Percentiles rank a stretch among this genome's conserved stretches.
phyloP scores from a whole-genome alignment of 2,888 invertebrate genomes.

The Drosophila ezoana region DNA sequence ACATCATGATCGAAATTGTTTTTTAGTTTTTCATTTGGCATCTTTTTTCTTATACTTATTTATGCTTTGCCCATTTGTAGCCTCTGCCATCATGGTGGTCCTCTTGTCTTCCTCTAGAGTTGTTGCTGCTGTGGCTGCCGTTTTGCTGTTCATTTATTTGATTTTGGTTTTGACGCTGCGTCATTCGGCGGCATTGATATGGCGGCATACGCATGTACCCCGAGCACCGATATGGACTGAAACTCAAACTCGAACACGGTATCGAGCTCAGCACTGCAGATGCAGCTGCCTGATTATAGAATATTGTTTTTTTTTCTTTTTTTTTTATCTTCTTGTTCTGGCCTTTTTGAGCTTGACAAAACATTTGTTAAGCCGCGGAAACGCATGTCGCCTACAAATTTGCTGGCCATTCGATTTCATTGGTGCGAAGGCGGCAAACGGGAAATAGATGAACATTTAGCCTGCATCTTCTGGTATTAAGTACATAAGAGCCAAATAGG shows the following conservation, averaged over 20 bases:
- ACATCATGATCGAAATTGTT: slow-evolving; percentile 80
- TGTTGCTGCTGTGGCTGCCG: slow-evolving; percentile 63
- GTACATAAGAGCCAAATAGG: no score
- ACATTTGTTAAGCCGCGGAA: slow-evolving; percentile 79
- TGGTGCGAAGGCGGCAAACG: slow-evolving; percentile 33
- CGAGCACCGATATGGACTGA: slow-evolving; percentile 52
- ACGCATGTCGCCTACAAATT: slow-evolving; percentile 75
- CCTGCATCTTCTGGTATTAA: no score
- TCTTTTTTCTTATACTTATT: slow-evolving; percentile 65
- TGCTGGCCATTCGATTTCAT: slow-evolving; percentile 37
- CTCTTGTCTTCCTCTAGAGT: slow-evolving; percentile 68
- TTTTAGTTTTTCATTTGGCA: slow-evolving; percentile 71
- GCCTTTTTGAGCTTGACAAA: slow-evolving; percentile 75
- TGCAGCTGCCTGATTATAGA: slow-evolving; percentile 63
- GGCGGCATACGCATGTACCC: slow-evolving; percentile 53
- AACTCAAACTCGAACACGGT: slow-evolving; percentile 29
- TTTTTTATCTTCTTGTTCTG: slow-evolving; percentile 47
- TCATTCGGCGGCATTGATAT: slow-evolving; percentile 76
- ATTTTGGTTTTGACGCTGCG: slow-evolving; percentile 76
- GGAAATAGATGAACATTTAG: slow-evolving; percentile 22
- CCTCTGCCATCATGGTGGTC: slow-evolving; percentile 74
- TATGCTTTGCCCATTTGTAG: slow-evolving; percentile 79
- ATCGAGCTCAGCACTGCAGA: slow-evolving; percentile 34
- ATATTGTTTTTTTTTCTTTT: slow-evolving; percentile 17
- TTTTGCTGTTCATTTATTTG: slow-evolving; percentile 75